phyloP scores from a whole-genome alignment of 2,888 invertebrate genomes.

The Ryuthela nishihirai region DNA sequence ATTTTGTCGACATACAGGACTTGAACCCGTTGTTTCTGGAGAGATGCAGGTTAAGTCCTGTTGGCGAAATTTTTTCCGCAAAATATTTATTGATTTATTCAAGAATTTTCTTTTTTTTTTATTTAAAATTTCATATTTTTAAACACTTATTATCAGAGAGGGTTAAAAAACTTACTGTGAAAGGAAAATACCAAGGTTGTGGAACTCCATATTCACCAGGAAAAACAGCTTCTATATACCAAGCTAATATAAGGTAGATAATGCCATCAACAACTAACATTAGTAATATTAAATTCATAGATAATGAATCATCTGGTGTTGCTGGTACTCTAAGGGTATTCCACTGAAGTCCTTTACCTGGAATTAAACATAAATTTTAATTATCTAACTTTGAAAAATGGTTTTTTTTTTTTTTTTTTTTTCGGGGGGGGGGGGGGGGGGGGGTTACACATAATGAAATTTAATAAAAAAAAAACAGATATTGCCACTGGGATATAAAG shows the following conservation, averaged over 20 bases:
- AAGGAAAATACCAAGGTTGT: constrained; percentile 60
- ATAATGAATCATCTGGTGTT: constrained; percentile 46
- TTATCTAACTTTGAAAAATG: not conserved
- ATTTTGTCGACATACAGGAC: too few relatives aligned
- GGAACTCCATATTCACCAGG: constrained; percentile 60
- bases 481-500: too few relatives aligned
- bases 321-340: constrained; percentile 46
- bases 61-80: too few relatives aligned
- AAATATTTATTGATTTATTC: too few relatives aligned
- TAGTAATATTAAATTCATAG: constrained; percentile 38
- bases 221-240: constrained; percentile 61
- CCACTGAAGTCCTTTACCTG: constrained; percentile 51
- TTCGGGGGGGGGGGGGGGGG: too few relatives aligned
- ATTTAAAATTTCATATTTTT: too few relatives aligned
- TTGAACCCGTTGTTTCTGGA: too few relatives aligned
- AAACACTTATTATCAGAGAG: too few relatives aligned
- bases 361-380: not conserved
- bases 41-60: too few relatives aligned
- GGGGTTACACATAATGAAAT: too few relatives aligned
- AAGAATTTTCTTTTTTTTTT: too few relatives aligned
- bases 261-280: constrained; percentile 53
- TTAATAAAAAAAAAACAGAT: too few relatives aligned
- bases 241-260: constrained; percentile 56
- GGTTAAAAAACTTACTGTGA: constrained; percentile 22
- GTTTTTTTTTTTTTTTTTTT: not conserved